Evolutionary conservation across 2,797 vertebrate species (phyloP), one percentile per base, ranked within the genome.

Genomic region (Tragopan temminckii): DNA sequence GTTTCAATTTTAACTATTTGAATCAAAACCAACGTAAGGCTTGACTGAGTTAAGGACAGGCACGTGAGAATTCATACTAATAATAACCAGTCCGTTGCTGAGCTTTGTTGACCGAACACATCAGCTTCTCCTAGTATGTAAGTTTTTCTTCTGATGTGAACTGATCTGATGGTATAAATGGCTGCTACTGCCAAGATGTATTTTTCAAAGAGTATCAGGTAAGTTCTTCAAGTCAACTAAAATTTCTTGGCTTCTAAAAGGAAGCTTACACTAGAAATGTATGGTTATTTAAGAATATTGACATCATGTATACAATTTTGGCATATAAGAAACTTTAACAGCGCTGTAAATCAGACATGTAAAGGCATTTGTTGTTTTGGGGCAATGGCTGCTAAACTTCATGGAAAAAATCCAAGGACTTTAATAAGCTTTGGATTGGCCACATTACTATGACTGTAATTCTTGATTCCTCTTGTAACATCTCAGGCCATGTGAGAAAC

Each of bases 401-500:
- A 1, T 70, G 70, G 80, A 84, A 86, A 90, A 86, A 92, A 64
- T 93, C 89, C 64, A 94, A 91, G 36, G 88, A 67, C 61, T 84
- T 72, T 74, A 88, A 74, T 86, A 80, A 91, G 75, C 78, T 80
- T 77, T 91, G 67, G 66, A 86, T 23, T 88, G 67, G 83, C 53
- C 46, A 91, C 48, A 79, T 86, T 93, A 59, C 57, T 27, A 29
- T 50, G 53, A 94, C 81, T 84, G 53, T 23, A 93, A 88, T 88
- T 94, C 82, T 55, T 80, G 89, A 76, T 86, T 91, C 70, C 31
- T 89, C 80, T 82, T 46, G 29, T 67, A 95, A 89, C 67, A 86
- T 89, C 82, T 58, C 46, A 89, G 85, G 40, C 58, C 85, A 53
- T 61, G 93, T 93, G 80, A 96, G 91, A 92, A 96, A 89, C 91